Base-by-base conservation (phyloP, 2,888 invertebrate genomes). In the Ennomos erosarius region DNA sequence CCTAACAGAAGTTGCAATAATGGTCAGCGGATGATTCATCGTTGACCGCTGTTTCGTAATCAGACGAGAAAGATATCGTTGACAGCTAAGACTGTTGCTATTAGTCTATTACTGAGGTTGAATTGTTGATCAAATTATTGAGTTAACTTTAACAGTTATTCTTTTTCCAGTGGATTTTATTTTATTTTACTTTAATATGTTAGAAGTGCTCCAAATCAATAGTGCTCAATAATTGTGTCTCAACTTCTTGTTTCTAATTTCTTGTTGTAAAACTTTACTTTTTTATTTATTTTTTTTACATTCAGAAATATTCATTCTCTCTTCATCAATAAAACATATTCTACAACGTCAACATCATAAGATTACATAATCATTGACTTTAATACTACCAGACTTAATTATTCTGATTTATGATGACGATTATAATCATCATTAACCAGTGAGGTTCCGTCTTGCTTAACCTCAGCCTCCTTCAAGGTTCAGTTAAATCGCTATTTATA, bases 21-120 rank as follows among this genome's bases (percentile, higher is more conserved):
- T 65, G 66, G 51, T 64, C 51, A 36, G 61, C 63, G 55, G 66
- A 75, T 79, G 75, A 78, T 71, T 79, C 78, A 78, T 69, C 62
- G 52, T 56, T 70, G 71, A 70, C 67, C 74, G 53, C 69, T 59
- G 67, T 73, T 48, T 58, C 48, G 39, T 48, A 53, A 58, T 37
- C 43, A 71, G 71, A 71, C 68, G 69, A 68, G 71, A 64, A 63
- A 68, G 63, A 57, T 47, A 47, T 47, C 42, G 46, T 46, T 46
- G 37, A 57, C 46, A 57, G 8, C 42, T 40, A 36, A 35, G 13
- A 38, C n/a, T 11, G 26, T 26, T 26, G 26, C 26, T 26, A 26
- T 5, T 26, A 26, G 2, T n/a, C n/a, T 16, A 16, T 16, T 16
- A 16, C 16, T 16, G 16, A 26, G 4, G 6, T 26, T 0, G 26